phyloP scores from a whole-genome alignment of 2,888 invertebrate genomes.

The Caenorhabditis parvicauda region DNA sequence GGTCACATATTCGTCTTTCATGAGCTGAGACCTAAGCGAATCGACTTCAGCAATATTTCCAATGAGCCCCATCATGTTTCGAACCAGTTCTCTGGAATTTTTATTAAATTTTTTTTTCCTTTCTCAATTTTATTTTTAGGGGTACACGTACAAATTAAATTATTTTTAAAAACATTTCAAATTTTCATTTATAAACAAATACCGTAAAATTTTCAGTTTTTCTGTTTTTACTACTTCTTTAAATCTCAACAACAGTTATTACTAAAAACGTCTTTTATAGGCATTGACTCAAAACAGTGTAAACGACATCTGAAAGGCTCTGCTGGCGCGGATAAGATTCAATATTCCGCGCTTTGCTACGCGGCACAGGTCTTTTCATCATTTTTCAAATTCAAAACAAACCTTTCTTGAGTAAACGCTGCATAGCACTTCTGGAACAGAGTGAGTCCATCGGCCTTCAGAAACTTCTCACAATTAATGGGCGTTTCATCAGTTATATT shows the following conservation, averaged over 20 bases:
- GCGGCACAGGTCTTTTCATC: neutral
- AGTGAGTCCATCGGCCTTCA: conserved; percentile 83
- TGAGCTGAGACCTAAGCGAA: conserved; percentile 77
- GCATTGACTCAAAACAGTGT: no score
- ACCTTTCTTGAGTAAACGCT: conserved; percentile 64
- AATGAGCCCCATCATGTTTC: conserved; percentile 92
- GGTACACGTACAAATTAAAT: conserved; percentile 2
- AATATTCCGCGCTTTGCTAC: neutral
- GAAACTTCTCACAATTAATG: conserved; percentile 85
- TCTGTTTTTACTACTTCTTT: no score
- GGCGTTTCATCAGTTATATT: conserved; percentile 80
- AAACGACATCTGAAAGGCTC: no score
- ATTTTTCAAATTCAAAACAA: neutral
- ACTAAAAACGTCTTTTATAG: no score
- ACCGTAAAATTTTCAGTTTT: no score
- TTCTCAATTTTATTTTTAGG: neutral
- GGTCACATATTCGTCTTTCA: conserved; percentile 79
- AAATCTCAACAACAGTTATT: neutral
- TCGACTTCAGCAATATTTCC: conserved; percentile 95
- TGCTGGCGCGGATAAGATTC: no score
- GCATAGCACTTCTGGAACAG: conserved; percentile 83
- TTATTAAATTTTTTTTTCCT: neutral
- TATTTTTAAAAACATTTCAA: neutral
- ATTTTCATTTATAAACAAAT: neutral
- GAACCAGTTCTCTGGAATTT: conserved; percentile 82